phyloP scores from a whole-genome alignment of 1,140 invertebrate genomes.

The Tetramorium parvispinum region DNA sequence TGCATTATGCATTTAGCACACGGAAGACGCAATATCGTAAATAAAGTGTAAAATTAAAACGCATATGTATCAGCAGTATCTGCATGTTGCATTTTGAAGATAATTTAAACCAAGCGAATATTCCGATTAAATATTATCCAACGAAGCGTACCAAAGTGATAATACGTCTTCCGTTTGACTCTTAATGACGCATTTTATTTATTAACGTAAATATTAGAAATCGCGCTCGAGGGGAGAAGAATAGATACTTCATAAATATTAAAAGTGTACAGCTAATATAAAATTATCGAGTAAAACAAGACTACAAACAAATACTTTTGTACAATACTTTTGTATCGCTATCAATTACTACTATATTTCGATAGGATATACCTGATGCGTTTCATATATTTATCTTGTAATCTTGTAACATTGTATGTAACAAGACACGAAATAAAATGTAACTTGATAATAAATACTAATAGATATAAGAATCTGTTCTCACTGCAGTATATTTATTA shows the following conservation, averaged over 20 bases:
- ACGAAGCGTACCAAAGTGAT: neutral
- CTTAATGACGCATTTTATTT: slow-evolving; percentile 31
- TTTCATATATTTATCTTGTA: slow-evolving; percentile 26
- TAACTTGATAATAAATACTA: slow-evolving; percentile 43
- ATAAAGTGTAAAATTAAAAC: neutral
- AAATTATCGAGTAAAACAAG: neutral
- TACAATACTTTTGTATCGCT: slow-evolving; percentile 11
- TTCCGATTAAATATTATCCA: neutral
- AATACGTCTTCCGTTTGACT: slow-evolving; percentile 30
- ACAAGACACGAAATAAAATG: slow-evolving; percentile 10
- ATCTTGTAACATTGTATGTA: neutral
- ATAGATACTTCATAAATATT: neutral
- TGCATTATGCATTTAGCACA: neutral
- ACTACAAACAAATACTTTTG: slow-evolving; percentile 6
- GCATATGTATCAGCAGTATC: neutral
- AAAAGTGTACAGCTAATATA: neutral
- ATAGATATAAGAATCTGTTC: neutral
- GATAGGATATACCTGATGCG: neutral
- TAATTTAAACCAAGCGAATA: neutral
- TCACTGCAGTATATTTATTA: neutral
- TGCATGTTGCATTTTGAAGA: neutral
- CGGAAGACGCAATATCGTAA: slow-evolving; percentile 1
- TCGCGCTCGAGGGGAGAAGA: neutral
- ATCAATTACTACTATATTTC: neutral
- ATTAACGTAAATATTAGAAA: slow-evolving; percentile 33